Conservation (phyloP, 2,888 invertebrate genomes). For the Tuta absoluta region DNA sequence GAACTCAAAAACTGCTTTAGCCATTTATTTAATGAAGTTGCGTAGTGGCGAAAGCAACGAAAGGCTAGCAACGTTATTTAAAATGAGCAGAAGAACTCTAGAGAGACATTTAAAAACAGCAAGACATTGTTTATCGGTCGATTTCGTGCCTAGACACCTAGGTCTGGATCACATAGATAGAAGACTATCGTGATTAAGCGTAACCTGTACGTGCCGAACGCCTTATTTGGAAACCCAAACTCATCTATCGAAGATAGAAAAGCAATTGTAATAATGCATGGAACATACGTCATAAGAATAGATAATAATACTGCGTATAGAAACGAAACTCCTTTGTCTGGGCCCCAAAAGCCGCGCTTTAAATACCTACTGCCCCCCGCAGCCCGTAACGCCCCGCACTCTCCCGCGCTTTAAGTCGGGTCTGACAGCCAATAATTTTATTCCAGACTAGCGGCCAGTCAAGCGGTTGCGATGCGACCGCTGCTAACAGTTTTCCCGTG, state of each 20-base stretch:
- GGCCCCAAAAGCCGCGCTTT: no score
- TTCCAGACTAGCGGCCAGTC: no score
- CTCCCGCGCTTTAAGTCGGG: no score
- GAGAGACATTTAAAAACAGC: conserved; percentile 28
- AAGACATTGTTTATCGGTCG: conserved; percentile 9
- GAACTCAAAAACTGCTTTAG: conserved; percentile 17
- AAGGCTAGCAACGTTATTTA: conserved; percentile 27
- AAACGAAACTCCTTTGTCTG: no score
- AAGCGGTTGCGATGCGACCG: no score
- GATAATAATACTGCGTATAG: no score
- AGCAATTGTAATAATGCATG: conserved; percentile 30
- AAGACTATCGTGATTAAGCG: conserved; percentile 26
- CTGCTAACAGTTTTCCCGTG: no score
- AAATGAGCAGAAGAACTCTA: conserved; percentile 29
- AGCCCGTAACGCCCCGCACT: no score
- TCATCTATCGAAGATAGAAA: conserved; percentile 26
- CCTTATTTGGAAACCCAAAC: conserved; percentile 28
- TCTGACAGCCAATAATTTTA: no score
- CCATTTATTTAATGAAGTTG: conserved; percentile 26
- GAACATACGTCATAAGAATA: no score
- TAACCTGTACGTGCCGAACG: conserved; percentile 30
- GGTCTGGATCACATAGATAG: conserved; percentile 28
- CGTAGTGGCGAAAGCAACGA: conserved; percentile 25
- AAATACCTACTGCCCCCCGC: no score
- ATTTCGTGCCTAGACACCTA: conserved; percentile 29